Conservation (phyloP, 2,113 vertebrate species). For the Myxocyprinus asiaticus region DNA sequence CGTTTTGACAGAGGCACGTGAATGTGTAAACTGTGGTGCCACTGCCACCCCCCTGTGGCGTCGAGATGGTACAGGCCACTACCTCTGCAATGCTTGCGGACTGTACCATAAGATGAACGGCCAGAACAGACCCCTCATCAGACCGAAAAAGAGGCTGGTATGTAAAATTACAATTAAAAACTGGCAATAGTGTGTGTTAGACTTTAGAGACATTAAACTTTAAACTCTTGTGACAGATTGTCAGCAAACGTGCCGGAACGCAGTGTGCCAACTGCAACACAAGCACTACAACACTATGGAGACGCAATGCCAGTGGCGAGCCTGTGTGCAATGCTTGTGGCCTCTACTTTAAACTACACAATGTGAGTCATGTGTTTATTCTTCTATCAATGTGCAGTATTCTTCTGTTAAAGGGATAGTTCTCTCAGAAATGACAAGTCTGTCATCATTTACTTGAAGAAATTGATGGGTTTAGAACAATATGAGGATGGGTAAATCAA, state of each 20-base stretch:
- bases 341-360: conserved; percentile 89
- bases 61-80: conserved; percentile 86
- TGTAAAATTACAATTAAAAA: conserved; percentile 26
- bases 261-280: conserved; percentile 90
- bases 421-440: not conserved
- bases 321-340: conserved; percentile 90
- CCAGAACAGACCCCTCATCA: conserved; percentile 86
- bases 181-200: too few species aligned
- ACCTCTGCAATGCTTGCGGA: conserved; percentile 89
- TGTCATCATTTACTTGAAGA: too few species aligned
- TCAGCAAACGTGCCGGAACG: conserved; percentile 85
- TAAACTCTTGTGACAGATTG: conserved; percentile 72
- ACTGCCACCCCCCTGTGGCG: conserved; percentile 89
- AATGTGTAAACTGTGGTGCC: conserved; percentile 90
- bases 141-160: conserved; percentile 90
- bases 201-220: not conserved
- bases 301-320: conserved; percentile 83
- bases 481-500: too few species aligned
- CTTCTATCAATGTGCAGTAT: not conserved
- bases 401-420: not conserved
- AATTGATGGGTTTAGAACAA: too few species aligned
- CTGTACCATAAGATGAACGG: conserved; percentile 94
- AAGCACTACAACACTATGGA: conserved; percentile 87
- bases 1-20: conserved; percentile 79
- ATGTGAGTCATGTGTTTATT: conserved; percentile 68